Evolutionary conservation across 37 sponge, comb jelly and placozoan genomes (phyloP).

Genomic region (Crambe crambe): DNA sequence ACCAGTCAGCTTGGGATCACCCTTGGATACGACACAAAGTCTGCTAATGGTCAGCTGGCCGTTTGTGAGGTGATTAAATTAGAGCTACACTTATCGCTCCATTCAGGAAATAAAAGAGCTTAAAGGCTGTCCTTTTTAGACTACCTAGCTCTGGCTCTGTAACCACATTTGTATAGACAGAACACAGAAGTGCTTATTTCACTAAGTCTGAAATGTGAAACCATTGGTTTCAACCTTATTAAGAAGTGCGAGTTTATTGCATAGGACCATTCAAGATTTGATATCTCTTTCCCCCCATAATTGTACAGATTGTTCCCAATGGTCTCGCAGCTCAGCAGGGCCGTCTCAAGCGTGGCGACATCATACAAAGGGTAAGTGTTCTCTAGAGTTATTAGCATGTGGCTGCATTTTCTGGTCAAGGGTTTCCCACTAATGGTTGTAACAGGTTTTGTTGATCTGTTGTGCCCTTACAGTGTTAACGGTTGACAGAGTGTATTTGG

Average conservation of each 20-base stretch:
- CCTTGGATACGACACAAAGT: slow-evolving; percentile 58
- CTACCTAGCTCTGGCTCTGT: no score
- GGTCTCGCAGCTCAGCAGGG: slow-evolving; percentile 79
- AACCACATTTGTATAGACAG: no score
- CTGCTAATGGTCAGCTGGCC: slow-evolving; percentile 28
- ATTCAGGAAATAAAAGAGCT: no score
- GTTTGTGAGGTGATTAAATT: slow-evolving; percentile 68
- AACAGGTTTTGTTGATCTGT: no score
- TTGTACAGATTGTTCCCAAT: slow-evolving; percentile 9
- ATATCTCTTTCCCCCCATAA: not conserved
- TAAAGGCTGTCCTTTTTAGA: no score
- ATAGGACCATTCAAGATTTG: no score
- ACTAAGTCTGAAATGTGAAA: not conserved
- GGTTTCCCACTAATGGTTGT: no score
- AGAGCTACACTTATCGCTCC: no score
- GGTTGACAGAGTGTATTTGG: no score
- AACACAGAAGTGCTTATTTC: no score
- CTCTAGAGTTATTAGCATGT: not conserved
- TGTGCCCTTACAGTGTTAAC: no score
- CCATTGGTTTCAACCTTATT: not conserved
- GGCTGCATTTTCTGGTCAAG: not conserved
- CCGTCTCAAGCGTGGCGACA: slow-evolving; percentile 65
- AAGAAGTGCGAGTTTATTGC: no score
- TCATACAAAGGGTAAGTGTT: slow-evolving; percentile 67
- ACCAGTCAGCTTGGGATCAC: slow-evolving; percentile 80